Percentiles rank a stretch among this genome's conserved stretches.
These are phyloP conservation scores for Tetramorium parvispinum DNA, from an alignment of 1,140 invertebrate species.

Conservation along the genomic window DNA sequence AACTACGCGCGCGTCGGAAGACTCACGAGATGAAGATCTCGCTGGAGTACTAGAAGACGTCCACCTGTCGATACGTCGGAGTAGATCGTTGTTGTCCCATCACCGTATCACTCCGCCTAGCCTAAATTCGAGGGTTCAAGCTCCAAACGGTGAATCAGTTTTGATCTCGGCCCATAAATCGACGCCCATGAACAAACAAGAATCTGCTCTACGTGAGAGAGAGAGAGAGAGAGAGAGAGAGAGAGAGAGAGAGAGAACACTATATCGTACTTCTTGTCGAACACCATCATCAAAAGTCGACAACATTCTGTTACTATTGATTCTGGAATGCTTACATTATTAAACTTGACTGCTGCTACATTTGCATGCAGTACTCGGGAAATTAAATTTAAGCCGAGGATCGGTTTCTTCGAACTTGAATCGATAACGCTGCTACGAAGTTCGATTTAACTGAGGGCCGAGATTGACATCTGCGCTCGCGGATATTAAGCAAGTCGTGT, in stretches of 20 bases:
- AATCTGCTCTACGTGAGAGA: background rate
- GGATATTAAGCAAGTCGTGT: constrained; percentile 37
- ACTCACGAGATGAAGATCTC: constrained; percentile 41
- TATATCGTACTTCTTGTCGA: background rate
- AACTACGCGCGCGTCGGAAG: constrained; percentile 42
- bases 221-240: background rate
- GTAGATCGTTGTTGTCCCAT: constrained; percentile 30
- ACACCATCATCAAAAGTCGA: background rate
- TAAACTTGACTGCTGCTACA: background rate
- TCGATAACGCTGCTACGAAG: constrained; percentile 9
- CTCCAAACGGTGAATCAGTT: constrained; percentile 22
- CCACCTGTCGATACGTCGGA: constrained; percentile 30
- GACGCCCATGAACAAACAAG: background rate
- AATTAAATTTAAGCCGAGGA: background rate
- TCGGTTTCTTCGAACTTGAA: background rate
- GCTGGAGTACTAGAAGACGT: background rate
- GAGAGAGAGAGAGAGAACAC: background rate
- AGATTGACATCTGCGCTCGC: constrained; percentile 55
- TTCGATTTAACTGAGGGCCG: constrained; percentile 50
- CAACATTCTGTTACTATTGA: background rate
- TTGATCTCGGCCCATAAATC: constrained; percentile 50
- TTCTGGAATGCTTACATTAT: background rate
- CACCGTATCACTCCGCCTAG: background rate
- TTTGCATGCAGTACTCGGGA: background rate
- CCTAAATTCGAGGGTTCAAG: constrained; percentile 2